Conservation (phyloP, 2,888 invertebrate species). For the Athripsodes cinereus region DNA sequence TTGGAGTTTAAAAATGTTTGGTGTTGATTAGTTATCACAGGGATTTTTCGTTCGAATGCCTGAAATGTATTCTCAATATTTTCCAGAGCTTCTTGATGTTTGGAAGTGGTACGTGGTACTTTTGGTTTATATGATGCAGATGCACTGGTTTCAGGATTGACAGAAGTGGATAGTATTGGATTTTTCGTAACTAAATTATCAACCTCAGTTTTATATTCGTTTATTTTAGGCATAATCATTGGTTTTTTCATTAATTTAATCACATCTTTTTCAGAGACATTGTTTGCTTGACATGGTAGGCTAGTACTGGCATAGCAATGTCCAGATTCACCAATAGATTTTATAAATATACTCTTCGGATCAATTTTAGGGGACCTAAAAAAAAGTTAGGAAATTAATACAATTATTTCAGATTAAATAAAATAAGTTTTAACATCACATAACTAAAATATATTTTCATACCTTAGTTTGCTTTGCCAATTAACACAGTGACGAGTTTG, state of each 20-base stretch:
- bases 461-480: conserved; percentile 23
- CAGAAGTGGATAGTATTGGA: not conserved
- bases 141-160: not conserved
- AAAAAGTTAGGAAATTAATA: not conserved
- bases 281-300: conserved; percentile 9
- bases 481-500: conserved; percentile 21
- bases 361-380: conserved; percentile 15
- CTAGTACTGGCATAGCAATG: conserved; percentile 19
- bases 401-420: not conserved
- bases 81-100: not conserved
- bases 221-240: not conserved
- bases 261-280: conserved; percentile 6
- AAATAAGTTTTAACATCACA: not conserved
- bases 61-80: conserved; percentile 3
- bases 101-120: not conserved
- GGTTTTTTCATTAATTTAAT: not conserved
- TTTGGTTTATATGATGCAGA: not conserved
- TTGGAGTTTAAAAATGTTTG: too few species aligned
- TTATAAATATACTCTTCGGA: conserved; percentile 11
- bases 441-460: not conserved
- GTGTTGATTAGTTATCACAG: too few species aligned
- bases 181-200: not conserved
- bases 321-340: conserved; percentile 6
- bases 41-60: too few species aligned
- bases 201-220: not conserved